phyloP scores from a whole-genome alignment of 2,797 vertebrate species.

The Hirundo rustica region DNA sequence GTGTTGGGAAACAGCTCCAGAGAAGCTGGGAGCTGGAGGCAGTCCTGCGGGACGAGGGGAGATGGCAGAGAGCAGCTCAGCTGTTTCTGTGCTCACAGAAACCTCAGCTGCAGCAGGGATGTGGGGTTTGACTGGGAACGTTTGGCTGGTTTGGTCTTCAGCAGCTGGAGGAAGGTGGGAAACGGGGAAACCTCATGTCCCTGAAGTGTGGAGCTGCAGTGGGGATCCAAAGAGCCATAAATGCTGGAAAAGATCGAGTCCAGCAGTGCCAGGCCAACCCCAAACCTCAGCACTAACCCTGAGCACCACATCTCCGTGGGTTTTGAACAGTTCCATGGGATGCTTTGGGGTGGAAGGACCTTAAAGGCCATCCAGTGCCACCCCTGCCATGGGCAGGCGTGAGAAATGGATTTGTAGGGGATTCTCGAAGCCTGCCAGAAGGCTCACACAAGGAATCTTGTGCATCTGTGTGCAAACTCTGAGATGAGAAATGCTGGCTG shows the following conservation, averaged over 20 bases:
- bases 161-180: neutral
- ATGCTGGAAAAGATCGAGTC: neutral
- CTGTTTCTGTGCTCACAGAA: no score
- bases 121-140: accelerated
- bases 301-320: neutral
- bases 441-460: no score
- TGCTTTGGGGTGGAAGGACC: neutral
- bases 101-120: neutral
- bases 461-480: no score
- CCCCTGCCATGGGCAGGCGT: neutral
- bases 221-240: neutral
- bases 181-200: neutral
- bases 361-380: neutral
- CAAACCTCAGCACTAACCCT: neutral
- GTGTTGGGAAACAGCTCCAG: neutral
- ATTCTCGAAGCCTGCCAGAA: no score
- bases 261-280: neutral
- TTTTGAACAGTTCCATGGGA: neutral
- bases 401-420: no score
- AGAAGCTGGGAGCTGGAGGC: neutral
- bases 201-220: neutral
- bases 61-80: neutral
- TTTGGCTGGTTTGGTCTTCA: neutral
- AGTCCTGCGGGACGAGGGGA: neutral
- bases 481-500: no score